phyloP scores from a whole-genome alignment of 2,113 vertebrate genomes.

The Cinclus cinclus region DNA sequence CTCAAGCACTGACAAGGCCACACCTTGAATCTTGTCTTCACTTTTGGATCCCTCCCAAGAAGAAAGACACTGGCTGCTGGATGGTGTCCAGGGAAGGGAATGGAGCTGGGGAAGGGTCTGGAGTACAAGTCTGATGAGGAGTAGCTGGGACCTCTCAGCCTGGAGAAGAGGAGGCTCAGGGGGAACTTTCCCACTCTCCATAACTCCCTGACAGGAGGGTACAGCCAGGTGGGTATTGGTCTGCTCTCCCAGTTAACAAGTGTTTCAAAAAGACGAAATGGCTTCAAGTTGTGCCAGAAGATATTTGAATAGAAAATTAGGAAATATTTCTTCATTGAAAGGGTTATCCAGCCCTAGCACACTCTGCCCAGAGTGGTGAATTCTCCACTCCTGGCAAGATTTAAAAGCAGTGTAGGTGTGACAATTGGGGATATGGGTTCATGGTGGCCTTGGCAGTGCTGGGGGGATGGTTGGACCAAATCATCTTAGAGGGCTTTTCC shows the following conservation, averaged over 20 bases:
- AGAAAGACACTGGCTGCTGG: not conserved
- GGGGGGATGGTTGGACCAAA: not conserved
- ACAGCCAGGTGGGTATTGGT: not conserved
- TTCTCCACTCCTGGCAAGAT: not conserved
- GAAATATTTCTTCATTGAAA: not conserved
- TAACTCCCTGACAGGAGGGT: not conserved
- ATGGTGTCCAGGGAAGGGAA: not conserved
- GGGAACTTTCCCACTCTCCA: not conserved
- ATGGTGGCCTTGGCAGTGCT: not conserved
- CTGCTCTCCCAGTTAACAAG: not conserved
- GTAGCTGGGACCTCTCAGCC: not conserved
- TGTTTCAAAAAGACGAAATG: not conserved
- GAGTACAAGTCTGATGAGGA: not conserved
- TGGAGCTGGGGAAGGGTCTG: not conserved
- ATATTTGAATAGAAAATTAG: not conserved
- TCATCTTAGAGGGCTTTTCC: not conserved
- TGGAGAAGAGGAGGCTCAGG: not conserved
- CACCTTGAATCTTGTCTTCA: not conserved
- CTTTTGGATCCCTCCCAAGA: not conserved
- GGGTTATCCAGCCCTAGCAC: not conserved
- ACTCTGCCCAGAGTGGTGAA: not conserved
- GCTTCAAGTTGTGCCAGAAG: not conserved
- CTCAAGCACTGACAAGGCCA: not conserved
- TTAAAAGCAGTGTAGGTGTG: not conserved
- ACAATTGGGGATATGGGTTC: not conserved